These are phyloP conservation scores for Timema cristinae DNA, from an alignment of 2,888 invertebrate genomes.

Conservation along the genomic window DNA sequence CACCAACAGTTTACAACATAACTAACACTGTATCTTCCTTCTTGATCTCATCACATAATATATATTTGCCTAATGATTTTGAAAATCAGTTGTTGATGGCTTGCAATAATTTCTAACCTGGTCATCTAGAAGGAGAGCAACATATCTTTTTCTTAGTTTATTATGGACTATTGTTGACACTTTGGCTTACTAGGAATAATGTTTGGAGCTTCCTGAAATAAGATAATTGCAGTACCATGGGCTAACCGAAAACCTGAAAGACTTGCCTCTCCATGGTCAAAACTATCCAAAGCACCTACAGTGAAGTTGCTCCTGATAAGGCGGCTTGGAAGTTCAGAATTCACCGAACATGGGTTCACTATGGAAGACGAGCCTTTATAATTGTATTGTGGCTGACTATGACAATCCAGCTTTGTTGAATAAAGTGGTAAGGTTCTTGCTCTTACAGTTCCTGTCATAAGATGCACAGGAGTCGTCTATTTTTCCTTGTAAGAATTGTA, in stretches of 20 bases:
- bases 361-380: neutral
- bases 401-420: neutral
- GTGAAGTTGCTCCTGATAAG: neutral
- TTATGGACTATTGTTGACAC: neutral
- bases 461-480: neutral
- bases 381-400: neutral
- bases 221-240: neutral
- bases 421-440: neutral
- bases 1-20: neutral
- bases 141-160: neutral
- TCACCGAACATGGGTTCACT: neutral
- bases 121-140: neutral
- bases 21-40: no score
- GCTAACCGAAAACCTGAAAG: neutral
- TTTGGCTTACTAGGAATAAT: neutral
- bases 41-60: neutral
- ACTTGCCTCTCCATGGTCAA: neutral
- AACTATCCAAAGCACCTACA: neutral
- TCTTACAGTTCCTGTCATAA: conserved; percentile 1
- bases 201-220: conserved; percentile 3
- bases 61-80: neutral
- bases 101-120: neutral
- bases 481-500: neutral
- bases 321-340: neutral
- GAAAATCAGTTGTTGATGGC: neutral